Evolutionary conservation across 1,140 invertebrate species (phyloP).

Genomic region (Leucophenga varia): DNA sequence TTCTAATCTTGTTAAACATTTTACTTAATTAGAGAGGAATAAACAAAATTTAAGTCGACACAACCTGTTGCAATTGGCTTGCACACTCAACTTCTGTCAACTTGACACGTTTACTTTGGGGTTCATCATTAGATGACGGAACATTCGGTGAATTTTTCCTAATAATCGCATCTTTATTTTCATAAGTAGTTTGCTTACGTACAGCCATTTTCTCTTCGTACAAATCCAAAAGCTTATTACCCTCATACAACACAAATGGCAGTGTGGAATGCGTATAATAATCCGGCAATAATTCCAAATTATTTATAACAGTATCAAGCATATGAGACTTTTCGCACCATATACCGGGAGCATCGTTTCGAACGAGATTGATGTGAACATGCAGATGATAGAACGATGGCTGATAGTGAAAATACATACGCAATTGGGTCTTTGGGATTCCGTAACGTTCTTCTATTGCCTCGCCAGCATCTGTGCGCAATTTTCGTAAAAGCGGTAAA

Average conservation of each 20-base stretch:
- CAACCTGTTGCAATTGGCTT: no score
- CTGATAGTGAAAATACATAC: conserved; percentile 93
- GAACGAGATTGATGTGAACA: conserved; percentile 87
- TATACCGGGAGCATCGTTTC: conserved; percentile 79
- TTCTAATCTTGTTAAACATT: no score
- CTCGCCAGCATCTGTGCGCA: conserved; percentile 71
- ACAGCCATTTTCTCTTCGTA: conserved; percentile 29
- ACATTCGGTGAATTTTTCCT: no score
- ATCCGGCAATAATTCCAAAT: conserved; percentile 77
- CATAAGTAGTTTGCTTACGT: no score
- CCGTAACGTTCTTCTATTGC: conserved; percentile 80
- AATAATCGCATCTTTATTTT: no score
- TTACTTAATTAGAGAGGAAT: no score
- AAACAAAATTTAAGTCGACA: no score
- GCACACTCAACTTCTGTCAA: conserved; percentile 19
- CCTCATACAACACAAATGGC: conserved; percentile 69
- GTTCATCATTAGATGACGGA: no score
- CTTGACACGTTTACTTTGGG: conserved; percentile 29
- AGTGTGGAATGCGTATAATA: conserved; percentile 85
- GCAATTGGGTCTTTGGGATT: conserved; percentile 69
- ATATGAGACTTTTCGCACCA: conserved; percentile 83
- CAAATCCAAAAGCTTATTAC: conserved; percentile 45
- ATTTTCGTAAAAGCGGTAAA: conserved; percentile 81
- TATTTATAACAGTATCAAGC: conserved; percentile 85
- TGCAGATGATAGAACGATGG: conserved; percentile 97